phyloP scores from a whole-genome alignment of 2,113 vertebrate genomes.

The Echinops telfairi region DNA sequence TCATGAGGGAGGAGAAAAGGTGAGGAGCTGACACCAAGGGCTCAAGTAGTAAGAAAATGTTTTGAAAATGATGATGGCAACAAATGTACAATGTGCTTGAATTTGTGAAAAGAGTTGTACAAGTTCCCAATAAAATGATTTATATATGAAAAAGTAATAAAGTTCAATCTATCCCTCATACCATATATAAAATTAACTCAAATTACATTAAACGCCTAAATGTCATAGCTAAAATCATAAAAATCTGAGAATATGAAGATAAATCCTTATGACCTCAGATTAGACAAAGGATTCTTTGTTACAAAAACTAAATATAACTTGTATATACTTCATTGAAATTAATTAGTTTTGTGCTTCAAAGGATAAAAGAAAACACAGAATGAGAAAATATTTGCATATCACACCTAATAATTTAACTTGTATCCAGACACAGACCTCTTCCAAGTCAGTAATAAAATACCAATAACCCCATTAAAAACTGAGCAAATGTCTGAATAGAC shows the following conservation, averaged over 20 bases:
- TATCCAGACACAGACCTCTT: background rate
- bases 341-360: background rate
- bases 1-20: too few species aligned
- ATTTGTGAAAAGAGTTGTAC: too few species aligned
- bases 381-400: background rate
- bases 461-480: background rate
- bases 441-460: background rate
- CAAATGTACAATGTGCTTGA: too few species aligned
- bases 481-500: too few species aligned
- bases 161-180: too few species aligned
- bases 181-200: background rate
- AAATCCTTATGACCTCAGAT: background rate
- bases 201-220: background rate
- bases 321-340: background rate
- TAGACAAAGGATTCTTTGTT: background rate
- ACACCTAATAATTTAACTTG: background rate
- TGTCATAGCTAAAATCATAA: background rate
- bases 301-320: background rate
- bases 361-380: background rate
- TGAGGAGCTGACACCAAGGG: too few species aligned
- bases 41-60: too few species aligned
- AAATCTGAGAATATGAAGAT: background rate
- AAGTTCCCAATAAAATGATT: too few species aligned
- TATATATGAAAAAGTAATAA: too few species aligned
- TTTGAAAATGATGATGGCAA: too few species aligned